Evolutionary conservation across 2,888 invertebrate genomes (phyloP).

Genomic region (Hypena proboscidalis): DNA sequence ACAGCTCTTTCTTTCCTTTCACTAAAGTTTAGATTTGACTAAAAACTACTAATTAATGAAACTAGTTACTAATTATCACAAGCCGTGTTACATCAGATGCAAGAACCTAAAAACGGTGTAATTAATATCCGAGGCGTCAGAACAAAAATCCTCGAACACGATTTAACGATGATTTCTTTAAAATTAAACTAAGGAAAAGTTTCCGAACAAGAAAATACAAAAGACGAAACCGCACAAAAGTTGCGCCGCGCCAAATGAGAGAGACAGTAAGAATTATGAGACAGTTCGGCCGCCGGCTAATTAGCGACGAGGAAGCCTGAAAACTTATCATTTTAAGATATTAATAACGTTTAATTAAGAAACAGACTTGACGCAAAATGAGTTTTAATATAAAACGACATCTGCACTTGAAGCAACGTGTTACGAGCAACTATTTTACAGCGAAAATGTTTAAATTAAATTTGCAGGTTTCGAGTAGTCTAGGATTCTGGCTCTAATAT

Average conservation of each 20-base stretch:
- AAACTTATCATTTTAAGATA: constrained; percentile 49
- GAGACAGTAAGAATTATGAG: constrained; percentile 37
- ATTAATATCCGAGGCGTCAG: not conserved
- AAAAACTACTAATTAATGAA: too few species aligned
- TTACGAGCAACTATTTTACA: not conserved
- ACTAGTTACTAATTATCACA: too few species aligned
- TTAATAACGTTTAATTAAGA: constrained; percentile 50
- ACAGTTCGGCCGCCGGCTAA: constrained; percentile 36
- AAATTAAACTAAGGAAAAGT: constrained; percentile 20
- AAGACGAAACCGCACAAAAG: constrained; percentile 41
- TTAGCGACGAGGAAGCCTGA: constrained; percentile 39
- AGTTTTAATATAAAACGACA: constrained; percentile 43
- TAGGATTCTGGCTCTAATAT: too few species aligned
- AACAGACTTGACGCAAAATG: constrained; percentile 38
- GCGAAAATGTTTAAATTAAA: not conserved
- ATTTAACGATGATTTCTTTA: constrained; percentile 14
- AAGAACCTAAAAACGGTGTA: not conserved
- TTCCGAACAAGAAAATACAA: constrained; percentile 32
- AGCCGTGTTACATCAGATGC: too few species aligned
- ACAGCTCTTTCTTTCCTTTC: too few species aligned
- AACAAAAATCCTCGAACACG: not conserved
- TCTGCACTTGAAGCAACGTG: constrained; percentile 20
- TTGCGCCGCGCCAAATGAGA: constrained; percentile 28
- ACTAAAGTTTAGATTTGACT: too few species aligned
- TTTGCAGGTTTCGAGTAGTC: too few species aligned